Conservation (phyloP, 2,113 vertebrate genomes). For the Barnardius zonarius region DNA sequence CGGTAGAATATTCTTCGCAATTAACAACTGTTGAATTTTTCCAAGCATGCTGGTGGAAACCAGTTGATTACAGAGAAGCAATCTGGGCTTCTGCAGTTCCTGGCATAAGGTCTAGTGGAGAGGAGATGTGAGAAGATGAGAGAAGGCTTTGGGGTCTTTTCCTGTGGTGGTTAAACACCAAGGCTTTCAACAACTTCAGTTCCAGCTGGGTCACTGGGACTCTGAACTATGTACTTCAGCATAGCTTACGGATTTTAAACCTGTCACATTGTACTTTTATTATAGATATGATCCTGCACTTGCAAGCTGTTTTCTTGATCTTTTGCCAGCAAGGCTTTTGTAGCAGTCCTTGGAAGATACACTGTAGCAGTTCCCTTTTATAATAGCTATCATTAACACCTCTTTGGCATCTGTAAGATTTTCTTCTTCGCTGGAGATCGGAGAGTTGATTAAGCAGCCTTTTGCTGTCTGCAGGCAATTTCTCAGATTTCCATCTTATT, state of each 20-base stretch:
- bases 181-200: slow-evolving; percentile 20
- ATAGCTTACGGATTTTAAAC: slow-evolving; percentile 53
- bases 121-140: neutral
- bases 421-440: slow-evolving; percentile 56
- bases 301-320: slow-evolving; percentile 67
- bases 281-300: slow-evolving; percentile 43
- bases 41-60: neutral
- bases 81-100: neutral
- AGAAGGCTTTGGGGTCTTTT: neutral
- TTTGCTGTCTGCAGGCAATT: slow-evolving; percentile 54
- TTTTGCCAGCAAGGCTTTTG: slow-evolving; percentile 65
- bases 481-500: slow-evolving; percentile 53
- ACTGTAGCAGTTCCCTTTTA: slow-evolving; percentile 58
- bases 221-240: slow-evolving; percentile 58
- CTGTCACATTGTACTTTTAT: slow-evolving; percentile 51
- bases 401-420: slow-evolving; percentile 60
- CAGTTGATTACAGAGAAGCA: neutral
- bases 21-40: neutral
- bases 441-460: slow-evolving; percentile 70
- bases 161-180: slow-evolving; percentile 3
- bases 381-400: slow-evolving; percentile 63
- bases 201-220: slow-evolving; percentile 37
- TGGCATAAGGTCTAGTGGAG: neutral
- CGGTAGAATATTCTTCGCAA: neutral
- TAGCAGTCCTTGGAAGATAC: slow-evolving; percentile 51